Percentiles rank a stretch among this genome's conserved stretches.
Conservation (phyloP, 2,888 invertebrate genomes). For the Girardia tigrina region DNA sequence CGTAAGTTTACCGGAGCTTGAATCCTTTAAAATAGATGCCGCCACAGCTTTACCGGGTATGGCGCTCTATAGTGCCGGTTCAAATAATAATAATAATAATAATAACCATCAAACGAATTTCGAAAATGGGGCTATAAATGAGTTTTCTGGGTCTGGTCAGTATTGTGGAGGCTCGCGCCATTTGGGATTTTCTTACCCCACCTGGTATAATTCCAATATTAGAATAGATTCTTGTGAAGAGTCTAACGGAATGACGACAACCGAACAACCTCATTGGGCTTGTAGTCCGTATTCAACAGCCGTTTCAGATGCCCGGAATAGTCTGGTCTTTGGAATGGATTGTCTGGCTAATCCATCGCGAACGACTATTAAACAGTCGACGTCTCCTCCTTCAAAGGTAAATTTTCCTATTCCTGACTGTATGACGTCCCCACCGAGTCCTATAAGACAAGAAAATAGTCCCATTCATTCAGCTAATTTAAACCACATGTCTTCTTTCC, state of each 20-base stretch:
- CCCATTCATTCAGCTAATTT: not conserved
- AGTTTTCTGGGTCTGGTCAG: not conserved
- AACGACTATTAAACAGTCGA: not conserved
- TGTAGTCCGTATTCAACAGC: not conserved
- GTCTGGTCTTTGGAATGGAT: not conserved
- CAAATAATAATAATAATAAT: not conserved
- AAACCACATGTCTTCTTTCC: constrained; percentile 18
- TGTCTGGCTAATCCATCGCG: not conserved
- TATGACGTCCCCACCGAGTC: not conserved
- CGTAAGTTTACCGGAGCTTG: not conserved
- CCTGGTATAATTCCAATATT: constrained; percentile 7
- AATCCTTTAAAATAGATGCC: not conserved
- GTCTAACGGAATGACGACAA: not conserved
- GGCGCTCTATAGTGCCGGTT: not conserved
- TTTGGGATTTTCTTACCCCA: not conserved
- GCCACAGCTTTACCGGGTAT: not conserved
- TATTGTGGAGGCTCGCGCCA: constrained; percentile 11
- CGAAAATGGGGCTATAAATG: not conserved
- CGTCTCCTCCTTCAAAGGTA: not conserved
- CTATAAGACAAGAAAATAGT: constrained; percentile 10
- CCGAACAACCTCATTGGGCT: constrained; percentile 1
- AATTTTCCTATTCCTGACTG: not conserved
- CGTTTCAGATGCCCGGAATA: not conserved
- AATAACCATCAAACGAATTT: not conserved
- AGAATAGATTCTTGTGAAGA: not conserved